Percentiles rank a stretch among this genome's conserved stretches.
Conservation (phyloP, 92 coral and sea anemone genomes). For the Epizoanthus ramosus region DNA sequence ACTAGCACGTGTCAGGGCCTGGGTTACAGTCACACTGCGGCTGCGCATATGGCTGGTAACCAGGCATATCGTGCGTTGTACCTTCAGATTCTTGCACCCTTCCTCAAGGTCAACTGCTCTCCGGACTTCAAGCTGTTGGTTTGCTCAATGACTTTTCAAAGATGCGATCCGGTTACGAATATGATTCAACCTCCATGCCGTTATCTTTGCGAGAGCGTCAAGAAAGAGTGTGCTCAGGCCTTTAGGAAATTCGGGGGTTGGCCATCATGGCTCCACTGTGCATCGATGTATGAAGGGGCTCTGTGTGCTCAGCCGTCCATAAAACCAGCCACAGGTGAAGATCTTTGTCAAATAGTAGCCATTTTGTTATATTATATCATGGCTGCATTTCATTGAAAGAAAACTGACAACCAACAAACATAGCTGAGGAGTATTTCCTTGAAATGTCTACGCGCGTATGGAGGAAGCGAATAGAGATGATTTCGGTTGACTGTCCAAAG, state of each 20-base stretch:
- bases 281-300: constrained; percentile 11
- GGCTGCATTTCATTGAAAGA: too few relatives aligned
- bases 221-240: background rate
- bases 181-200: constrained; percentile 20
- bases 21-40: constrained; percentile 20
- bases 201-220: constrained; percentile 13
- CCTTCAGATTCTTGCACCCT: background rate
- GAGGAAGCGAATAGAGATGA: too few relatives aligned
- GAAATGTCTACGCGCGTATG: too few relatives aligned
- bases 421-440: too few relatives aligned
- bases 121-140: constrained; percentile 8
- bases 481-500: too few relatives aligned
- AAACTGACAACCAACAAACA: too few relatives aligned
- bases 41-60: constrained; percentile 7
- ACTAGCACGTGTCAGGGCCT: constrained; percentile 25
- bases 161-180: constrained; percentile 33
- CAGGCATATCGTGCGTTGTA: background rate
- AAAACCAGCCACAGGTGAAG: background rate
- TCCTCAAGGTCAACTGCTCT: constrained; percentile 21
- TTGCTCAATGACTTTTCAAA: constrained; percentile 26
- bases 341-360: too few relatives aligned
- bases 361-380: too few relatives aligned
- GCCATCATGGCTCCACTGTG: constrained; percentile 9
- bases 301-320: constrained; percentile 2
- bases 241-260: constrained; percentile 22